These are phyloP conservation scores for Okamejei kenojei DNA, from an alignment of 2,797 vertebrate species.

Conservation along the genomic window DNA sequence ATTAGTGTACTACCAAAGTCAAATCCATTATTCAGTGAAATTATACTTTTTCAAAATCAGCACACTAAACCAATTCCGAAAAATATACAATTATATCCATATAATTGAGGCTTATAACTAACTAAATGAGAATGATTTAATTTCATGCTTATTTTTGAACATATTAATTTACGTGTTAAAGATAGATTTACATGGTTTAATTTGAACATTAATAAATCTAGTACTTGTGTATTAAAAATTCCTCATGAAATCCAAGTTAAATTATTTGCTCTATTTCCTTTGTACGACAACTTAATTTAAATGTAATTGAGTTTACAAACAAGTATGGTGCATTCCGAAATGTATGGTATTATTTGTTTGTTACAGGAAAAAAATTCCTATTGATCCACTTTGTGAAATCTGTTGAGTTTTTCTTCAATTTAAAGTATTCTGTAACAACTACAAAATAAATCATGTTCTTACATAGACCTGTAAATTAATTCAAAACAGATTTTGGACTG, in stretches of 20 bases:
- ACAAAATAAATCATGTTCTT: not conserved
- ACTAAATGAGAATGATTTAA: not conserved
- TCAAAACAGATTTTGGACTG: not conserved
- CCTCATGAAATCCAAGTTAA: not conserved
- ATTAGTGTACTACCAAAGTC: not conserved
- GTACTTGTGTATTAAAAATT: not conserved
- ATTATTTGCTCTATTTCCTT: not conserved
- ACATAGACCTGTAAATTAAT: not conserved
- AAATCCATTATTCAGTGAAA: not conserved
- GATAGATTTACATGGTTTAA: not conserved
- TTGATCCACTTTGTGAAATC: not conserved
- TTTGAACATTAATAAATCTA: slow-evolving; percentile 8
- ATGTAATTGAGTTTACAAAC: not conserved
- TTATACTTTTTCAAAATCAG: not conserved
- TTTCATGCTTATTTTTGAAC: not conserved
- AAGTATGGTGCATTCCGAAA: not conserved
- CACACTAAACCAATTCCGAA: not conserved
- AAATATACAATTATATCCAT: not conserved
- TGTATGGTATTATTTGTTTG: not conserved
- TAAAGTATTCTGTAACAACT: not conserved
- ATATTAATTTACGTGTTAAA: not conserved
- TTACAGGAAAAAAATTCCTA: not conserved
- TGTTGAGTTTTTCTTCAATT: not conserved
- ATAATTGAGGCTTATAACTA: not conserved
- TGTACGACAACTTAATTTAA: not conserved